Conservation (phyloP, 2,113 vertebrate genomes). For the Tachuris rubrigastra region DNA sequence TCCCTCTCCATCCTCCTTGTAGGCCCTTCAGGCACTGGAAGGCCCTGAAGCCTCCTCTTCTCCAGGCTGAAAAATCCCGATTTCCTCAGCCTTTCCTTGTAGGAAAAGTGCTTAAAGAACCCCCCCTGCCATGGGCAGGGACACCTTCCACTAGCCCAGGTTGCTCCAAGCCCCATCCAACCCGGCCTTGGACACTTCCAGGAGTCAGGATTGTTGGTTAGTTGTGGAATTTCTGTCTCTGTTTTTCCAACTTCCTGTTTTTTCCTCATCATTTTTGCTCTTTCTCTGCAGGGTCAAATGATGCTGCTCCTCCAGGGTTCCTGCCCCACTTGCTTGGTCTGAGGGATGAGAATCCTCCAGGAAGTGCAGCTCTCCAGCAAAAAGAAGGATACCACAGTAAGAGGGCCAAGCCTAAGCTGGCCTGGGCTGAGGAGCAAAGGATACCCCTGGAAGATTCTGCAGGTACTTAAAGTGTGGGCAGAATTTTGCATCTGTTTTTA, state of each 20-base stretch:
- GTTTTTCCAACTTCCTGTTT: neutral
- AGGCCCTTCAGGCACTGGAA: too few species aligned
- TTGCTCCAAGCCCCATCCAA: neutral
- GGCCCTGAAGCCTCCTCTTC: too few species aligned
- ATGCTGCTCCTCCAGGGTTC: slow-evolving; percentile 77
- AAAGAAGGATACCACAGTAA: slow-evolving; percentile 78
- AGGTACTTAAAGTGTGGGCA: slow-evolving; percentile 24
- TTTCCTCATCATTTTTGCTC: neutral
- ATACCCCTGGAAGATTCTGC: neutral
- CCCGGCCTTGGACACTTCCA: neutral
- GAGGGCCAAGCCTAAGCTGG: slow-evolving; percentile 3
- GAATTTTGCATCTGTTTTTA: neutral
- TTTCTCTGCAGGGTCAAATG: slow-evolving; percentile 79
- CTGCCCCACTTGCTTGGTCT: slow-evolving; percentile 61
- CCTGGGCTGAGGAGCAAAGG: slow-evolving; percentile 4
- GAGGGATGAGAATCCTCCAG: slow-evolving; percentile 29
- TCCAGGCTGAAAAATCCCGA: too few species aligned
- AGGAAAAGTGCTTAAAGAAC: too few species aligned
- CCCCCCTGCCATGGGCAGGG: neutral
- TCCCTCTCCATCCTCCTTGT: too few species aligned
- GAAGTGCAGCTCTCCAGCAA: slow-evolving; percentile 55
- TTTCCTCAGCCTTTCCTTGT: too few species aligned
- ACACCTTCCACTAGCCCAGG: neutral
- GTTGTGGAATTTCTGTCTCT: neutral
- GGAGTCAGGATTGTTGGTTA: accelerated